These are phyloP conservation scores for Rhadina sibilatrix DNA, from an alignment of 2,113 vertebrate genomes.

Conservation along the genomic window DNA sequence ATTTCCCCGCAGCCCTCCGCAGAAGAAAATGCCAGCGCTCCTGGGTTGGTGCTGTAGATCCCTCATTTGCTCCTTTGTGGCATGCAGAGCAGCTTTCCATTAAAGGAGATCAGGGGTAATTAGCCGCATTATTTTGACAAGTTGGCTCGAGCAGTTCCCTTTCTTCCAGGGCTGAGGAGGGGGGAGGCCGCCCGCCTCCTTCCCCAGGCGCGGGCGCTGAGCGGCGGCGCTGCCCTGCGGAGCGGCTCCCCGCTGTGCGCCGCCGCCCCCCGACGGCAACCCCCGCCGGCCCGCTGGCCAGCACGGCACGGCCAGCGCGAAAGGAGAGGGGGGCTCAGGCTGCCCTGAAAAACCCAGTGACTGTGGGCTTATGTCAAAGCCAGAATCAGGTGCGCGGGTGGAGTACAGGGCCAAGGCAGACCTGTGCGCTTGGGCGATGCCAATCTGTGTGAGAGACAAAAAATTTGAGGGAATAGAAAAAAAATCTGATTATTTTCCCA, in stretches of 20 bases:
- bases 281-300: background rate
- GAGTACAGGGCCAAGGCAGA: background rate
- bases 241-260: background rate
- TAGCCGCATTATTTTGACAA: conserved; percentile 86
- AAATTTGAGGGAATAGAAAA: background rate
- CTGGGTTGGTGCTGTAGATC: conserved; percentile 58
- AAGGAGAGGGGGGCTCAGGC: too few relatives aligned
- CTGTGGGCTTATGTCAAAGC: background rate
- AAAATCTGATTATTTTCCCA: background rate
- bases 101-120: conserved; percentile 83
- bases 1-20: background rate
- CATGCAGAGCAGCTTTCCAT: conserved; percentile 76
- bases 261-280: background rate
- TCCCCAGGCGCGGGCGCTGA: background rate
- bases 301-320: rapidly evolving
- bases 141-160: conserved; percentile 73
- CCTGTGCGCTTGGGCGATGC: rapidly evolving
- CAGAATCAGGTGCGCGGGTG: background rate
- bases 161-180: conserved; percentile 59
- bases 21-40: conserved; percentile 53
- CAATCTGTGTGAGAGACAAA: background rate
- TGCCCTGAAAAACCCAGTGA: background rate
- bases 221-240: background rate
- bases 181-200: background rate
- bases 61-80: conserved; percentile 77